Evolutionary conservation across 2,888 invertebrate species (phyloP), one percentile per base, ranked within the genome.

Genomic region (Nemotelus nigrinus): DNA sequence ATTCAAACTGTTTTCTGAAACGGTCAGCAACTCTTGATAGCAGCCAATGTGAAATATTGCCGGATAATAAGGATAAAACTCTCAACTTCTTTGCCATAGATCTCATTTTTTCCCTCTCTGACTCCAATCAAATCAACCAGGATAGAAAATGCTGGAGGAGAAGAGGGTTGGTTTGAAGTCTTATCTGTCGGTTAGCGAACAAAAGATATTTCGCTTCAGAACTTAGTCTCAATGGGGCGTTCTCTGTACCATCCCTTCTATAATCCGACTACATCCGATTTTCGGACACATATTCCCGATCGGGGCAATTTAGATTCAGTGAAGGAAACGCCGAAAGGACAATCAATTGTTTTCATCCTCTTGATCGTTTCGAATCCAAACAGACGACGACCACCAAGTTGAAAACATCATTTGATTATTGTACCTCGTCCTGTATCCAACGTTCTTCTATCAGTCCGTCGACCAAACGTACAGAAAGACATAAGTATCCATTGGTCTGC

Each of bases 401-500:
- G 41, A 53, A 70, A 70, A 70, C 55, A 70, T 7, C 70, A 39
- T 70, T 70, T 44, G 43, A 55, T 70, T 70, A 55, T 55, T 53
- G 53, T 53, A 55, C 8, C 43, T 41, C 70, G 41, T 25, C 43
- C 53, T 10, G 3, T 8, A 5, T 50, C 10, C 70, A 70, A 43
- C 6, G 10, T 3, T 48, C 55, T 70, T 25, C 55, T 55, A 70
- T 70, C 25, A 43, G 55, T 70, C 44, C 53, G 47, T 8, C 53
- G 39, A 47, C 53, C 55, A 55, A 10, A 70, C 53, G 53, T 43
- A 70, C 44, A 39, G 55, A 55, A 48, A 55, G 39, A 53, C 70
- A 70, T 70, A 70, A 70, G 70, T 55, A 55, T 53, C 70, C 55
- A 70, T 55, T 70, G 50, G 25, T 70, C 53, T 53, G 70, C 55